These are phyloP conservation scores for Toxotes chatareus DNA, from an alignment of 2,113 vertebrate species.

Conservation along the genomic window DNA sequence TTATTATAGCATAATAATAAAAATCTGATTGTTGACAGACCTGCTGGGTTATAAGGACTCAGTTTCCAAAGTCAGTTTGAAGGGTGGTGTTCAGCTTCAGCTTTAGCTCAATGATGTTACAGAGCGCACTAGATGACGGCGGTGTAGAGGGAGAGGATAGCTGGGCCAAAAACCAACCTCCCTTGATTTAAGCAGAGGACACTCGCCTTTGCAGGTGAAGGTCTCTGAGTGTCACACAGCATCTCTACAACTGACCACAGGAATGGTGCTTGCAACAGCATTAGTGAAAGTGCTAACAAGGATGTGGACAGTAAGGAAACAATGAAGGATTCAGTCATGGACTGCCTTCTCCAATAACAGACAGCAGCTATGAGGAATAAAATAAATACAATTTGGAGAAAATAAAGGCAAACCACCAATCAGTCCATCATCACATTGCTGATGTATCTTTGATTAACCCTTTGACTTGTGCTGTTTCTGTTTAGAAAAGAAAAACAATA, in stretches of 20 bases:
- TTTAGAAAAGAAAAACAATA: background rate
- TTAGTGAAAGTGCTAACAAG: background rate
- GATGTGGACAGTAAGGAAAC: background rate
- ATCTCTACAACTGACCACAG: background rate
- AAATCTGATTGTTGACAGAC: conserved; percentile 18
- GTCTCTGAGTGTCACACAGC: background rate
- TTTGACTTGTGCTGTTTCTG: background rate
- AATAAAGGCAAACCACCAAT: background rate
- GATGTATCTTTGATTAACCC: background rate
- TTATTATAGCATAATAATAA: conserved; percentile 20
- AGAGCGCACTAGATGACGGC: background rate
- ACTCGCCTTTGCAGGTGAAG: no score
- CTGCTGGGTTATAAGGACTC: conserved; percentile 9
- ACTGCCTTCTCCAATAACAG: background rate
- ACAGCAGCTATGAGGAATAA: background rate
- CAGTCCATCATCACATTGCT: background rate
- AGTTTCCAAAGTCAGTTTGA: conserved; percentile 15
- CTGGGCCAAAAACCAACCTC: background rate
- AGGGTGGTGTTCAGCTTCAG: background rate
- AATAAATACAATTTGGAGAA: background rate
- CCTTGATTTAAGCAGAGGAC: no score
- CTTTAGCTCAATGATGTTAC: background rate
- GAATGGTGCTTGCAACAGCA: background rate
- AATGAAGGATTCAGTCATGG: background rate
- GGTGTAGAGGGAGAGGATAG: background rate